These are phyloP conservation scores for Myrmecophaga tridactyla DNA, from an alignment of 2,113 vertebrate genomes.

Conservation along the genomic window DNA sequence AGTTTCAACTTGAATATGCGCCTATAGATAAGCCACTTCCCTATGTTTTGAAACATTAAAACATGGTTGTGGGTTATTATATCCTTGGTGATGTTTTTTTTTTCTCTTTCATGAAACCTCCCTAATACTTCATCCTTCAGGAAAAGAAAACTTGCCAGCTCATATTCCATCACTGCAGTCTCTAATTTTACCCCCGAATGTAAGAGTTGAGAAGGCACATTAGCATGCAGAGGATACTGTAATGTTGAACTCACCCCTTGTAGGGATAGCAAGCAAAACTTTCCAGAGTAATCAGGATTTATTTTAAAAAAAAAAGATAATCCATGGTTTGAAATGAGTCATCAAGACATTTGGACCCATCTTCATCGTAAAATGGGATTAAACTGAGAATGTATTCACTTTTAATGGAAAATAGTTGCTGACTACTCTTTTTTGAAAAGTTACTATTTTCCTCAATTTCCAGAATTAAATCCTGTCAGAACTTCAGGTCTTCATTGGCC, in stretches of 20 bases:
- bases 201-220: neutral
- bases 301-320: conserved; percentile 53
- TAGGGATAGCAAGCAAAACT: neutral
- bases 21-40: neutral
- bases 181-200: neutral
- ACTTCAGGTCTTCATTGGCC: neutral
- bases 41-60: neutral
- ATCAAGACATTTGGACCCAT: neutral
- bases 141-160: neutral
- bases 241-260: neutral
- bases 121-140: neutral
- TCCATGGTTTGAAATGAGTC: conserved; percentile 40
- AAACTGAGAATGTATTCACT: conserved; percentile 26
- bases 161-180: neutral
- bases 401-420: conserved; percentile 53
- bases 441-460: neutral
- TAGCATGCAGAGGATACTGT: neutral
- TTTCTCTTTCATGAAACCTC: neutral
- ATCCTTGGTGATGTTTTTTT: neutral
- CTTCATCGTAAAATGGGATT: neutral
- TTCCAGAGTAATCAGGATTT: conserved; percentile 31
- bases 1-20: neutral
- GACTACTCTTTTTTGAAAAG: neutral
- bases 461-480: neutral
- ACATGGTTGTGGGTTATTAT: neutral